These are phyloP conservation scores for Philypnodon macrostomus DNA, from an alignment of 2,797 vertebrate genomes.

Conservation along the genomic window DNA sequence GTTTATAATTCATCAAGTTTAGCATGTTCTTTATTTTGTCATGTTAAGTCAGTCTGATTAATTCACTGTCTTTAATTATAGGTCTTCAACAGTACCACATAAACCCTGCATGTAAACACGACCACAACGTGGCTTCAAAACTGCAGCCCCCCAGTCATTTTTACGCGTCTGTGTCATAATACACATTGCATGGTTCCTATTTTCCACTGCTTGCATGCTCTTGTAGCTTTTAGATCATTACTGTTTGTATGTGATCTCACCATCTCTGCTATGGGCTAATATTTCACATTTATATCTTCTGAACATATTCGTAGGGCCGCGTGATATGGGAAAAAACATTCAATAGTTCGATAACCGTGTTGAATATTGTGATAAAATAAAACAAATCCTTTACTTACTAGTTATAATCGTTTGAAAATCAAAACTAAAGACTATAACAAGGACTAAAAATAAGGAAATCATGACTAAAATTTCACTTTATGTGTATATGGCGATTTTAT, in stretches of 20 bases:
- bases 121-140: constrained; percentile 36
- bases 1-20: no score
- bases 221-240: constrained; percentile 33
- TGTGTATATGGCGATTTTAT: no score
- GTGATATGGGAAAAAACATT: no score
- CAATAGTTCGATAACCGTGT: no score
- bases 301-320: no score
- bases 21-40: not conserved
- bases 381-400: no score
- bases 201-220: constrained; percentile 34
- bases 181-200: constrained; percentile 12
- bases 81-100: constrained; percentile 26
- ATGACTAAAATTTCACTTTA: no score
- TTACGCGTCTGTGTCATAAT: not conserved
- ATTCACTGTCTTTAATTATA: constrained; percentile 25
- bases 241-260: constrained; percentile 40
- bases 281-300: constrained; percentile 41
- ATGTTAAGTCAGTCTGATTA: constrained; percentile 14
- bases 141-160: constrained; percentile 29
- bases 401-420: no score
- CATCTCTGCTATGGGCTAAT: constrained; percentile 28
- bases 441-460: no score
- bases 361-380: no score
- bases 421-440: no score
- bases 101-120: constrained; percentile 21